These are phyloP conservation scores for Oncorhynchus nerka DNA, from an alignment of 2,113 vertebrate genomes.

Conservation along the genomic window DNA sequence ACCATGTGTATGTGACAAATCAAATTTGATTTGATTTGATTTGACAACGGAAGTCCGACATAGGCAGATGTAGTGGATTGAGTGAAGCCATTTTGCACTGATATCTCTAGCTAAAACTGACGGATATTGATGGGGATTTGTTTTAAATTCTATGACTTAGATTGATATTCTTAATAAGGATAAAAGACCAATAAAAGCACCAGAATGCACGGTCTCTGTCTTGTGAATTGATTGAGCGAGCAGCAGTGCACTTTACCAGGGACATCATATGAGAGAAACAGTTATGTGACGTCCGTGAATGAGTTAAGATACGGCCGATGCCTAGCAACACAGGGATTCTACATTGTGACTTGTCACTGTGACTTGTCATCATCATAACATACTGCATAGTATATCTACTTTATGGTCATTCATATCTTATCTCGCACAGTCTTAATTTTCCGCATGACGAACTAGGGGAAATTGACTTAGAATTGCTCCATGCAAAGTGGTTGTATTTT, in stretches of 20 bases:
- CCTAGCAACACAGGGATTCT: constrained; percentile 51
- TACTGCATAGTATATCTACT: constrained; percentile 48
- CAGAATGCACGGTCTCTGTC: constrained; percentile 39
- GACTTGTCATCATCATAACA: constrained; percentile 45
- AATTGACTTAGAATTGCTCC: constrained; percentile 72
- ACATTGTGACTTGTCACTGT: constrained; percentile 23
- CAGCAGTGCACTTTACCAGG: constrained; percentile 22
- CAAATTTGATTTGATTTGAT: no score
- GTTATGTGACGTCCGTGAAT: constrained; percentile 35
- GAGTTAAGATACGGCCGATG: constrained; percentile 37
- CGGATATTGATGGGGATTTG: no score
- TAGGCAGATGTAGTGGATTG: no score
- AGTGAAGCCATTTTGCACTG: no score
- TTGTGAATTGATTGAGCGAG: constrained; percentile 41
- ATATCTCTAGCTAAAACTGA: no score
- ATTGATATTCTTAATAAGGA: no score
- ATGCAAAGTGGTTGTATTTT: constrained; percentile 66
- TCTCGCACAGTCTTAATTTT: constrained; percentile 70
- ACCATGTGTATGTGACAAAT: no score
- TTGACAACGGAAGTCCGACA: no score
- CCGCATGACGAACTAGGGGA: constrained; percentile 63
- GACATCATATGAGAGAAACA: constrained; percentile 43
- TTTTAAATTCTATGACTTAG: no score
- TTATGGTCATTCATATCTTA: constrained; percentile 61
- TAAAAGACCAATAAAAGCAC: constrained; percentile 44